phyloP scores from a whole-genome alignment of 2,888 invertebrate species.

The Phengaris arion region DNA sequence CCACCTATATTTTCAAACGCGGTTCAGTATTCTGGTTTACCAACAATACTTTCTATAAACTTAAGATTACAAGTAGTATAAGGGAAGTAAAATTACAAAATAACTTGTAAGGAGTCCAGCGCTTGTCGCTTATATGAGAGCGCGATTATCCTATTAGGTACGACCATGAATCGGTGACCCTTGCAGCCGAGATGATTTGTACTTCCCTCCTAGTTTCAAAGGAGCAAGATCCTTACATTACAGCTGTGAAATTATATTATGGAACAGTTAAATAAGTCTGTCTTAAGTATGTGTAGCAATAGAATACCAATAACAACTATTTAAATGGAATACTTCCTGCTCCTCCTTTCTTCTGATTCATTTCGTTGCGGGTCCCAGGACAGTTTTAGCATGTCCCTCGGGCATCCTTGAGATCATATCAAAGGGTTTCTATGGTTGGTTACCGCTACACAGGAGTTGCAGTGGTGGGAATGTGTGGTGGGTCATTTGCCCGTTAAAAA shows the following conservation, averaged over 20 bases:
- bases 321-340: neutral
- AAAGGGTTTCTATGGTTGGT: too few relatives aligned
- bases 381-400: too few relatives aligned
- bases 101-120: constrained; percentile 15
- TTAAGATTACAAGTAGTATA: neutral
- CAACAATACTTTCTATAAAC: too few relatives aligned
- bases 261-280: neutral
- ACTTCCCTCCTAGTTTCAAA: constrained; percentile 31
- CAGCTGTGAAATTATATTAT: constrained; percentile 6
- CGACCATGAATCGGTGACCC: constrained; percentile 42
- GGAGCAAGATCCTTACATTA: constrained; percentile 14
- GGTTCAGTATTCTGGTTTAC: too few relatives aligned
- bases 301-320: neutral
- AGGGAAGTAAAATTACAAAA: neutral
- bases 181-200: constrained; percentile 32
- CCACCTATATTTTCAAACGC: too few relatives aligned
- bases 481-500: too few relatives aligned
- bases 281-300: neutral
- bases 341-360: too few relatives aligned
- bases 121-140: constrained; percentile 38
- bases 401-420: too few relatives aligned
- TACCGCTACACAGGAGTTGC: too few relatives aligned
- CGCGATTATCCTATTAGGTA: constrained; percentile 68
- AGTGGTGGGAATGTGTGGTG: too few relatives aligned
- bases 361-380: too few relatives aligned